phyloP scores from a whole-genome alignment of 2,888 invertebrate species.

The Galeruca laticollis region DNA sequence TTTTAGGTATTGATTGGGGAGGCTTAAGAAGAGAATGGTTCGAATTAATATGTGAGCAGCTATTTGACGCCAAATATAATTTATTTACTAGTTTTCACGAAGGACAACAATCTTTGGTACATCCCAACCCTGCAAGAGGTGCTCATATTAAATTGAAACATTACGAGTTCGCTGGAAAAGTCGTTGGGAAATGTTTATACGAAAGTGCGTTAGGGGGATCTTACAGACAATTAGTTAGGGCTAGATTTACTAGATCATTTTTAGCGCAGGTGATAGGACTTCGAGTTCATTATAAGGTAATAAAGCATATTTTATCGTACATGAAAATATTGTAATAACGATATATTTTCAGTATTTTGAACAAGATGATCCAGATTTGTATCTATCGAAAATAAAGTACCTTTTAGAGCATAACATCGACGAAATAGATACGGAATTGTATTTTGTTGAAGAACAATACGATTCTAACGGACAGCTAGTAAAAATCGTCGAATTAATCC shows the following conservation, averaged over 20 bases:
- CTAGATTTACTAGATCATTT: slow-evolving; percentile 91
- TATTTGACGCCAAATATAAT: slow-evolving; percentile 87
- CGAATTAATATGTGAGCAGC: slow-evolving; percentile 85
- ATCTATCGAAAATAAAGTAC: slow-evolving; percentile 93
- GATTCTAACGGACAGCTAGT: slow-evolving; percentile 80
- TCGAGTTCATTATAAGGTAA: slow-evolving; percentile 90
- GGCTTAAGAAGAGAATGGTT: slow-evolving; percentile 96
- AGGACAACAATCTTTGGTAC: slow-evolving; percentile 87
- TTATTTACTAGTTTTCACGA: slow-evolving; percentile 90
- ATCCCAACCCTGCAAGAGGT: slow-evolving; percentile 87
- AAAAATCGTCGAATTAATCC: slow-evolving; percentile 85
- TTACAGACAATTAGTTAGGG: slow-evolving; percentile 90
- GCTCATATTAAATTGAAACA: slow-evolving; percentile 85
- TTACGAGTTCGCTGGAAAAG: slow-evolving; percentile 92
- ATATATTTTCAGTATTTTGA: slow-evolving; percentile 83
- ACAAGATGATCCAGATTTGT: slow-evolving; percentile 94
- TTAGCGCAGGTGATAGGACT: slow-evolving; percentile 94
- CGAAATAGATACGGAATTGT: slow-evolving; percentile 81
- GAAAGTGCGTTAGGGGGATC: slow-evolving; percentile 92
- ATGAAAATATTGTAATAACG: neutral
- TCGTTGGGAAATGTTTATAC: slow-evolving; percentile 95
- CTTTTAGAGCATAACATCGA: slow-evolving; percentile 92
- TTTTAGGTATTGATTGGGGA: slow-evolving; percentile 91
- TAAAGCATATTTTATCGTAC: neutral
- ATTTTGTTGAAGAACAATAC: slow-evolving; percentile 92